Base-by-base conservation (phyloP, 2,113 vertebrate species). In the Amphiprion ocellaris region DNA sequence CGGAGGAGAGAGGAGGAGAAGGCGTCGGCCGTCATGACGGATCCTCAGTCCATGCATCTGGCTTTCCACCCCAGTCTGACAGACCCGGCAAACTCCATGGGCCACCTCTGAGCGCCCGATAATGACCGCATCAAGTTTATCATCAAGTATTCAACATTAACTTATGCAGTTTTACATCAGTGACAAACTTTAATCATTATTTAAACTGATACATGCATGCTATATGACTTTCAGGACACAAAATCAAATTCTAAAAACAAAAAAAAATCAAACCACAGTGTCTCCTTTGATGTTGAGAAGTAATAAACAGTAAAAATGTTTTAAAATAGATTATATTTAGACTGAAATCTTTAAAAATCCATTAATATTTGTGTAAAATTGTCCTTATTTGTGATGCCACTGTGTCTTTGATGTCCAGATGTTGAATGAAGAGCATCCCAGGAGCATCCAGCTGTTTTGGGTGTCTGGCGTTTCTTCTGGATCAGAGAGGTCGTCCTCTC, bases 1-100 rank as follows among this genome's bases (percentile, higher is more conserved):
- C 96, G 98, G 90, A 96, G 96, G 93, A 96, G 97, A 93, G 98
- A 99, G 94, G 98, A 98, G 90, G 97, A 98, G 92, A 99, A 98
- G 92, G 96, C 95, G 64, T 97, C 97, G 87, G 95, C 95, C 72
- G 94, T 95, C 94, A 96, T 97, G 93, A 94, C 95, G 73, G 97
- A 98, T 90, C 95, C 95, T 4, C 96, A 96, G 92, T 90, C 96
- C 87, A 91, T 96, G 68, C 97, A 97, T 90, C 95, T 97, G 54
- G 95, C 96, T 92, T 93, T 95, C 91, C 96, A 97, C 82, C 95
- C 97, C 89, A 94, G 95, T 81, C 95, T 97, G 90, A 96, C 94
- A 86, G 97, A 97, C 93, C 90, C 94, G 89, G 90, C 93, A 87
- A 97, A 97, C 94, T 96, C 96, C 93, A 96, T 97, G 95, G 96